Conservation (phyloP, 2,797 vertebrate genomes). For the Spinus olivaceus region DNA sequence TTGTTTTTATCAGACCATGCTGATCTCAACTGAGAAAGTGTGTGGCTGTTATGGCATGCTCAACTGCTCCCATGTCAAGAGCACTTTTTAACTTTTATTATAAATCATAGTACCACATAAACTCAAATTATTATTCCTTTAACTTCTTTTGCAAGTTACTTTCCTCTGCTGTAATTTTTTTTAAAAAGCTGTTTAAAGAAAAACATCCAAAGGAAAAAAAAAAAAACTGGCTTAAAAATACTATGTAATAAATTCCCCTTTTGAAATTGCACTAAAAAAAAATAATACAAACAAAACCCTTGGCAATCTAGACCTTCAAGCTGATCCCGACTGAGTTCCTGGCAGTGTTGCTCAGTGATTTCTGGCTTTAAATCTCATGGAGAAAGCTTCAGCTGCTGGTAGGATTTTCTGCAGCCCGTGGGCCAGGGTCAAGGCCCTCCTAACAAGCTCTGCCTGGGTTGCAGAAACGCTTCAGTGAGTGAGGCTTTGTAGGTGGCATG, state of each 20-base stretch:
- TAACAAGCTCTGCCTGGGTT: neutral
- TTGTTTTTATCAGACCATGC: neutral
- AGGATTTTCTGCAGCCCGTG: neutral
- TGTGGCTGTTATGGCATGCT: neutral
- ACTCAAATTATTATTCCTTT: neutral
- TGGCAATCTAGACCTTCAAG: neutral
- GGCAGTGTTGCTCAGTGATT: neutral
- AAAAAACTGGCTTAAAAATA: neutral
- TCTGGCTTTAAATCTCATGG: neutral
- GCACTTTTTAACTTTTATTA: neutral
- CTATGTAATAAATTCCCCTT: neutral
- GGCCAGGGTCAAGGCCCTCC: neutral
- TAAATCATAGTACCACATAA: neutral
- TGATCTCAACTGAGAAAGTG: neutral
- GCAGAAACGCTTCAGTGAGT: neutral
- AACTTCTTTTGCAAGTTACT: neutral
- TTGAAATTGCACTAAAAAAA: neutral
- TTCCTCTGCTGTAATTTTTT: neutral
- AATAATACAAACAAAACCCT: neutral
- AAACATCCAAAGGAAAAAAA: neutral
- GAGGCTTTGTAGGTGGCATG: neutral
- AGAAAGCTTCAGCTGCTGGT: neutral
- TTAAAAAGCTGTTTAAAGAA: neutral
- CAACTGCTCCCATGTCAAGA: neutral
- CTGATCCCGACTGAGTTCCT: neutral